These are phyloP conservation scores for Melanogrammus aeglefinus DNA, from an alignment of 2,797 vertebrate species.

Conservation along the genomic window DNA sequence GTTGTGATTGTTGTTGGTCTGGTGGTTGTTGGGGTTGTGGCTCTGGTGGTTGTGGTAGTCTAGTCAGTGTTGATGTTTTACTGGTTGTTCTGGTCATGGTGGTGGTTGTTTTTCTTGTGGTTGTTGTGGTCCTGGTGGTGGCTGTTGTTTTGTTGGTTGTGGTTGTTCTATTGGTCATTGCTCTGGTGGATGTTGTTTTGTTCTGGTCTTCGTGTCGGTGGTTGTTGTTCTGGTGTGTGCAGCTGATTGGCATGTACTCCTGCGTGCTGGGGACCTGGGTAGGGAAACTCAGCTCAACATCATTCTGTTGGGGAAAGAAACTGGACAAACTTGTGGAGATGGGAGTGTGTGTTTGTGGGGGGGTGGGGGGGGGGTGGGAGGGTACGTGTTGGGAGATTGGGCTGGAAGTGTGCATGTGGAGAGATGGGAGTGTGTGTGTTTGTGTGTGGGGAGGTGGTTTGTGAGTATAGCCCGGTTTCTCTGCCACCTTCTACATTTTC, in stretches of 20 bases:
- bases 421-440: too few species aligned
- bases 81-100: too few species aligned
- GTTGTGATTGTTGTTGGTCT: too few species aligned
- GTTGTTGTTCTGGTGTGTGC: neutral
- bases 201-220: conserved; percentile 1
- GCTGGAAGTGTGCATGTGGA: too few species aligned
- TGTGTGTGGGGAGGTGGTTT: neutral
- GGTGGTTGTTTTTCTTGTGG: too few species aligned
- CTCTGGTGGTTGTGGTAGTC: too few species aligned
- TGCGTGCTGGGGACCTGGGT: neutral
- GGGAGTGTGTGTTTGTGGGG: neutral
- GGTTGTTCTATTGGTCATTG: neutral
- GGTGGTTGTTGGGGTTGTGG: too few species aligned
- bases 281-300: neutral
- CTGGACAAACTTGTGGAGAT: neutral
- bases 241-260: neutral
- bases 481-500: neutral
- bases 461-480: neutral
- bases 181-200: conserved; percentile 13
- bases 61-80: too few species aligned
- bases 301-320: neutral
- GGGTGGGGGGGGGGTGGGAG: too few species aligned
- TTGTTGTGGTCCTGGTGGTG: too few species aligned
- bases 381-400: too few species aligned
- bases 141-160: too few species aligned